Percentiles rank a stretch among this genome's conserved stretches.
phyloP scores from a whole-genome alignment of 2,797 vertebrate species.

The Gastrophryne carolinensis region DNA sequence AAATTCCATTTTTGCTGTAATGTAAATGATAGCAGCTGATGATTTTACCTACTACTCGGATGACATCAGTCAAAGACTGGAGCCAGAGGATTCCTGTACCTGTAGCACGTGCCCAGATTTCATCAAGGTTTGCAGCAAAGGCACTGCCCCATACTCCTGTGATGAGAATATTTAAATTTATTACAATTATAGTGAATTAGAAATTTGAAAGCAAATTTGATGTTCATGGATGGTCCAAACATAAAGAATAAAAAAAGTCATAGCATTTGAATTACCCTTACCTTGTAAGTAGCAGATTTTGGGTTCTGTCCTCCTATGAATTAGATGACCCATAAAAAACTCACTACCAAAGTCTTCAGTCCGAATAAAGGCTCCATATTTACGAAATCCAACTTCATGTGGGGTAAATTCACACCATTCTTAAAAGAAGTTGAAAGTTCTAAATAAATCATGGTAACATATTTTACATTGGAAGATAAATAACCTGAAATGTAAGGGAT shows the following conservation, averaged over 20 bases:
- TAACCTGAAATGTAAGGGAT: too few relatives aligned
- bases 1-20: too few relatives aligned
- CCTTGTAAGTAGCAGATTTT: slow-evolving; percentile 74
- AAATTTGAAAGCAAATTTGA: too few relatives aligned
- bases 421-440: slow-evolving; percentile 56
- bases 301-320: slow-evolving; percentile 64
- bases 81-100: slow-evolving; percentile 64
- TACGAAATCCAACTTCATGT: slow-evolving; percentile 71
- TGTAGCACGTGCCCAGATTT: slow-evolving; percentile 65
- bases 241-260: too few relatives aligned
- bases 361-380: slow-evolving; percentile 72
- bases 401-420: slow-evolving; percentile 80
- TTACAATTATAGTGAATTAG: too few relatives aligned
- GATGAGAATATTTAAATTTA: too few relatives aligned
- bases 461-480: too few relatives aligned
- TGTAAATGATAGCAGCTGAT: too few relatives aligned
- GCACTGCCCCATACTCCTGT: slow-evolving; percentile 76
- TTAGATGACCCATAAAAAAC: slow-evolving; percentile 74
- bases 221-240: too few relatives aligned
- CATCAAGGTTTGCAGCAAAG: slow-evolving; percentile 74
- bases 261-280: too few relatives aligned
- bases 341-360: slow-evolving; percentile 72
- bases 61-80: slow-evolving; percentile 58
- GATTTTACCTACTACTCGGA: slow-evolving; percentile 66
- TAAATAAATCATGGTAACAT: background rate